Conservation (phyloP, 2,888 invertebrate genomes). For the Myopa testacea region DNA sequence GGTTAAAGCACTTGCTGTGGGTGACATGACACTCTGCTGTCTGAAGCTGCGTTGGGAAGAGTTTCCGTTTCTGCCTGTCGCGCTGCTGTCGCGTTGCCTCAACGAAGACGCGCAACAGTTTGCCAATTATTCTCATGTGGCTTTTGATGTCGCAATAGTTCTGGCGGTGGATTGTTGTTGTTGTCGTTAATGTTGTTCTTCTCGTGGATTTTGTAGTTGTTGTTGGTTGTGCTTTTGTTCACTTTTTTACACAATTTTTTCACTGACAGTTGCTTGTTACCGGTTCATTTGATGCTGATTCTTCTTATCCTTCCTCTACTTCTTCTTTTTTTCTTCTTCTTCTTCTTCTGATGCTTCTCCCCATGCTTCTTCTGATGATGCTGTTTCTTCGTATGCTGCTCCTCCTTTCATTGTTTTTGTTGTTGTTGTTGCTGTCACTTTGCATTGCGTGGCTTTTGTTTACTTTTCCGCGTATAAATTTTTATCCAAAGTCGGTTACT, state of each 20-base stretch:
- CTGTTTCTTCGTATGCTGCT: no score
- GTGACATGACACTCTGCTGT: no score
- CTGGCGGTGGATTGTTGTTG: background rate
- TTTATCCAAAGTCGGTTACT: background rate
- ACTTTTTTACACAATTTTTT: background rate
- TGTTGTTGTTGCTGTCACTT: background rate
- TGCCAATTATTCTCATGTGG: conserved; percentile 15
- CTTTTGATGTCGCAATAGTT: background rate
- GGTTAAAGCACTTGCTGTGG: no score
- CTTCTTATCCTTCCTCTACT: no score
- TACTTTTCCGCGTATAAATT: background rate
- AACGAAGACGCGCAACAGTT: conserved; percentile 18
- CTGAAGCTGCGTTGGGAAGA: no score
- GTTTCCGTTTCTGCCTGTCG: no score
- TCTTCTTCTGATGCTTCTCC: no score
- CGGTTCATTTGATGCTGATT: background rate
- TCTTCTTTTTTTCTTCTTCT: no score
- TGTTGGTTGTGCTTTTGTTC: background rate
- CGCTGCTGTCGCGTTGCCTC: no score
- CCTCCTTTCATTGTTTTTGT: background rate
- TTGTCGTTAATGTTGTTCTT: background rate
- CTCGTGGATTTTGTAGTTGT: background rate
- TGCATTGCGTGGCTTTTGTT: background rate
- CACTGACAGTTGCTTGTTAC: background rate
- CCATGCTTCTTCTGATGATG: no score